Evolutionary conservation across 2,888 invertebrate genomes (phyloP), one percentile per base, ranked within the genome.

Genomic region (Marasmarcha lunaedactyla): DNA sequence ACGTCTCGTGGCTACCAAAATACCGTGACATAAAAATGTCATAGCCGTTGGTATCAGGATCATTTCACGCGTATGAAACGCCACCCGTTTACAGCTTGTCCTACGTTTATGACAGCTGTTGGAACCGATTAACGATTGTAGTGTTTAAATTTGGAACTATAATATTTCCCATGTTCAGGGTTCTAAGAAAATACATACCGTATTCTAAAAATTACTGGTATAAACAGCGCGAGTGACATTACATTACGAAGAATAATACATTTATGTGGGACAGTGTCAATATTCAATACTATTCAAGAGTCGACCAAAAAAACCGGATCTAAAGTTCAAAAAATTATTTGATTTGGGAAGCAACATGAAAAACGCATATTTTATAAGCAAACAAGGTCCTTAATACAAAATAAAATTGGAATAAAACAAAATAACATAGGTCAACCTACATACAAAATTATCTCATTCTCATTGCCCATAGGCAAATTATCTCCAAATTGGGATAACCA

Each of bases 21-120:
- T 78, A 78, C 76, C 68, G 65, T 59, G 60, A 60, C 68, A 72
- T 79, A 76, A 77, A 76, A 73, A 71, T 57, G 71, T 71, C 72
- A 65, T 61, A 67, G 63, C 63, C 62, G 65, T 64, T 65, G 64
- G 68, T 68, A 72, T 73, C 77, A 77, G 71, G 73, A 74, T 74
- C 76, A 72, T 74, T 73, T 71, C 71, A 76, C 77, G 73, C 74
- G 60, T 73, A 67, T 64, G 64, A 50, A 55, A 48, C 50, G 51
- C 55, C 51, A 52, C 56, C 57, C 54, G 60, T 72, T 74, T 73
- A 74, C 69, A 67, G 67, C 65, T 59, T 65, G 69, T 69, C 67
- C 60, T 56, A 48, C 54, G 61, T 77, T 76, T 73, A 72, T 62
- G 63, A 63, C 59, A 59, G 60, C 55, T 46, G 59, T 63, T 55